A percentile compares a stretch with the other conserved stretches of the same genome.
Evolutionary conservation across 2,888 invertebrate species (phyloP).

Genomic region (Amaurobius ferox): DNA sequence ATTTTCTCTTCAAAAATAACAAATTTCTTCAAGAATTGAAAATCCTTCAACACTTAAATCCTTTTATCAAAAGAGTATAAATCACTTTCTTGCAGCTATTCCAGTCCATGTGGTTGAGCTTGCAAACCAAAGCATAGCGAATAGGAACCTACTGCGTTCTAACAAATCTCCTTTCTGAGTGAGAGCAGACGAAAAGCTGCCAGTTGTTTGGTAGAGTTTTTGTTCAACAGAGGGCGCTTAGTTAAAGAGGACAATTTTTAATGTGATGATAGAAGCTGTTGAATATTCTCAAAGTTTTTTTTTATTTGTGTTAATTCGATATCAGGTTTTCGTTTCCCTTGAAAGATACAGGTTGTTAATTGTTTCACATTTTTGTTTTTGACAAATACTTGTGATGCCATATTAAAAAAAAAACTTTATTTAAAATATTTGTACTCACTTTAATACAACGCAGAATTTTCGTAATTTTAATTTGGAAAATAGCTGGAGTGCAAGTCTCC

Average conservation of each 20-base stretch:
- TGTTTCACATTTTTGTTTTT: not conserved
- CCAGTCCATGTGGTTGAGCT: conserved; percentile 37
- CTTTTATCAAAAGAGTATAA: not conserved
- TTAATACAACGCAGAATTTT: no score
- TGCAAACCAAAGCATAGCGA: not conserved
- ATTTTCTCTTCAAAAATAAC: conserved; percentile 19
- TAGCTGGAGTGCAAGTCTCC: no score
- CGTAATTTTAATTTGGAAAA: no score
- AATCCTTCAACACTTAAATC: not conserved
- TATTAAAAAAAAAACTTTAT: no score
- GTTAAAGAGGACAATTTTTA: not conserved
- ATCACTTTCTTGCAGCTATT: not conserved
- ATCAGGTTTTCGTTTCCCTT: conserved; percentile 12
- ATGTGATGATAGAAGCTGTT: conserved; percentile 2
- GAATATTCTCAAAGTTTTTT: conserved; percentile 9
- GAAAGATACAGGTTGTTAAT: conserved; percentile 22
- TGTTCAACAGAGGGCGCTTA: conserved; percentile 43
- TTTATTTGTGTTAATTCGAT: conserved; percentile 10
- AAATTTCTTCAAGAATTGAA: not conserved
- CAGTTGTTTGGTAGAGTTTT: conserved; percentile 37
- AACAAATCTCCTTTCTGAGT: not conserved
- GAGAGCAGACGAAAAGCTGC: conserved; percentile 6
- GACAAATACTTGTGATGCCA: no score
- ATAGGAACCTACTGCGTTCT: not conserved
- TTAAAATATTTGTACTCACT: no score